Evolutionary conservation across 37 sponge, comb jelly and placozoan genomes (phyloP), one percentile per base, ranked within the genome.

Genomic region (Halichondria panicea): DNA sequence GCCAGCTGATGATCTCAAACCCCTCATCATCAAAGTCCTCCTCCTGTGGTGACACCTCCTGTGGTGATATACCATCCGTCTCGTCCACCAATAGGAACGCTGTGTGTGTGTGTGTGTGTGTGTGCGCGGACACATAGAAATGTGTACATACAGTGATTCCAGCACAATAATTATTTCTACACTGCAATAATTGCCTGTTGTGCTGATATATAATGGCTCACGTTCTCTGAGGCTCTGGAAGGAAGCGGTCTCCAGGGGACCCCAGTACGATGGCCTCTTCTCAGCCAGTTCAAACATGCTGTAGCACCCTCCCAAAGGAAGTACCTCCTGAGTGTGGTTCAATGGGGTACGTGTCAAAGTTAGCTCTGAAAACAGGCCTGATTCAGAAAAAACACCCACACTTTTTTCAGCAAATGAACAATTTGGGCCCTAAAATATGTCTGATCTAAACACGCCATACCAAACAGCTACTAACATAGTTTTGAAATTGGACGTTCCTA

Each of bases 231-330:
- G 18, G 43, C 67, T n/a, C 18, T 2, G 13, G n/a, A 28, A 0
- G 3, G 55, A 8, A 32, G 36, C 15, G 38, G 45, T 66, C 22
- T 78, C 59, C 21, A 56, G 63, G 0, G 82, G 83, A 27, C 59
- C 81, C 75, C 76, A 75, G 72, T 75, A 84, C 0, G 68, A 27
- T 28, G 90, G 81, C 25, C 85, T 48, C 36, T 68, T 66, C 32
- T 80, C 57, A 50, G 84, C 68, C 55, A 84, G 74, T 27, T 84
- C 89, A 89, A 89, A 89, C 89, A 88, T 78, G 53, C 69, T 67
- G n/a, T 30, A 0, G 75, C 54, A 81, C 40, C 73, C 56, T 12
- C 52, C 50, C 8, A 25, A 27, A 21, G 3, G 53, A 27, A 84
- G 71, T 7, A 76, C 85, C 40, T 45, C 39, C 81, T 84, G 57